A percentile compares a stretch with the other conserved stretches of the same genome.
Evolutionary conservation across 23 tunicate species (phyloP).

Genomic region (Halocynthia roretzi): DNA sequence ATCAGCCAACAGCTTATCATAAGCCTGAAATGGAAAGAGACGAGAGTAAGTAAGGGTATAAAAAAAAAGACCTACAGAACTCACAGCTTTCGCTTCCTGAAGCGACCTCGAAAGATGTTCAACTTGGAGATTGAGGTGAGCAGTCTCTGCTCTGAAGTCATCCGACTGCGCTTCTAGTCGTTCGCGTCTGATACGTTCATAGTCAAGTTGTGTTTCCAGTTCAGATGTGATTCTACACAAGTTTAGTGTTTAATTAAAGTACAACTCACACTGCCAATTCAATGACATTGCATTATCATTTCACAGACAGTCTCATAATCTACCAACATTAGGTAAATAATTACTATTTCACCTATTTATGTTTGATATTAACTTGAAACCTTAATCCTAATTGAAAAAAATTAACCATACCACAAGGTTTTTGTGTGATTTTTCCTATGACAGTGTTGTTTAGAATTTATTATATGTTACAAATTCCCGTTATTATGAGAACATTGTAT

Average conservation of each 20-base stretch:
- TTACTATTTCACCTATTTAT: too few relatives aligned
- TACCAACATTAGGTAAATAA: too few relatives aligned
- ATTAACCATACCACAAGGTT: too few relatives aligned
- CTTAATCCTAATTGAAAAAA: too few relatives aligned
- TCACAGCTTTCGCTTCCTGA: slow-evolving; percentile 62
- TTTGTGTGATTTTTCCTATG: neutral
- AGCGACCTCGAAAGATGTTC: slow-evolving; percentile 46
- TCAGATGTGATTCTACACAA: slow-evolving; percentile 37
- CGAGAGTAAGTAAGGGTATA: neutral
- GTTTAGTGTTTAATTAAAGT: neutral
- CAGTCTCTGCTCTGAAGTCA: slow-evolving; percentile 77
- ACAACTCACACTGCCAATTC: neutral
- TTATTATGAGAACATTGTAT: too few relatives aligned
- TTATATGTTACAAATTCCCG: neutral
- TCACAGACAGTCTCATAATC: too few relatives aligned
- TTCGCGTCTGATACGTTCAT: slow-evolving; percentile 62
- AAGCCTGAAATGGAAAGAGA: slow-evolving; percentile 3
- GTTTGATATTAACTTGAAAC: too few relatives aligned
- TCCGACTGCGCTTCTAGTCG: slow-evolving; percentile 68
- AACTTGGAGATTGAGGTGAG: slow-evolving; percentile 63
- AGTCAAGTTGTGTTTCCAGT: slow-evolving; percentile 62
- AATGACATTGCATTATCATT: too few relatives aligned
- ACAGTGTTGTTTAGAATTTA: neutral
- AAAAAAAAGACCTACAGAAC: neutral
- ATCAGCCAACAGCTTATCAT: slow-evolving; percentile 57